phyloP scores from a whole-genome alignment of 2,888 invertebrate genomes.

The Lordiphosa andalusiaca region DNA sequence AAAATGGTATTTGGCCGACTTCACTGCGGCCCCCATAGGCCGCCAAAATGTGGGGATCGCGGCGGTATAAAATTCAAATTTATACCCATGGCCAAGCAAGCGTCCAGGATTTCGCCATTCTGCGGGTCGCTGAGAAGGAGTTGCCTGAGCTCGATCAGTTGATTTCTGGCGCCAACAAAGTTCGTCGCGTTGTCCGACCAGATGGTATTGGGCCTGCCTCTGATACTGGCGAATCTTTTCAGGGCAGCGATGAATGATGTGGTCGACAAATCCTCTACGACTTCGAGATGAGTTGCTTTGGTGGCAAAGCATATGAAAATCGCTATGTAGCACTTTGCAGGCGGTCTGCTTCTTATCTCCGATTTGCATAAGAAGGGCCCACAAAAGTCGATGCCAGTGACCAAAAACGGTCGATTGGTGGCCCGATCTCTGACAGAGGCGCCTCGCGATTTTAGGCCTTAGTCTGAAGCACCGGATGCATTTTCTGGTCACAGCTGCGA shows the following conservation, averaged over 20 bases:
- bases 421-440: no score
- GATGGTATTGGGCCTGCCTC: conserved; percentile 5
- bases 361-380: conserved; percentile 16
- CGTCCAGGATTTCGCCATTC: background rate
- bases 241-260: conserved; percentile 18
- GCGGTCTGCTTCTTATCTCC: conserved; percentile 11
- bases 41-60: no score
- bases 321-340: conserved; percentile 13
- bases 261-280: conserved; percentile 17
- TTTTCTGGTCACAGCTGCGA: no score
- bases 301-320: conserved; percentile 21
- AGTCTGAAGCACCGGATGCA: no score
- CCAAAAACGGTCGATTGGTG: no score
- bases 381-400: conserved; percentile 11
- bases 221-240: conserved; percentile 11
- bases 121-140: conserved; percentile 10
- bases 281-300: conserved; percentile 18
- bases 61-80: no score
- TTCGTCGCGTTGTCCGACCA: conserved; percentile 19
- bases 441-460: no score
- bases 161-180: conserved; percentile 18
- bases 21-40: no score
- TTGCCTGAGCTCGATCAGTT: conserved; percentile 5
- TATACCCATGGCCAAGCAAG: conserved; percentile 7
- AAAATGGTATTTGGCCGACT: no score